Percentiles rank a stretch among this genome's conserved stretches.
phyloP scores from a whole-genome alignment of 1,140 invertebrate species.

The Aradophagus sp. region DNA sequence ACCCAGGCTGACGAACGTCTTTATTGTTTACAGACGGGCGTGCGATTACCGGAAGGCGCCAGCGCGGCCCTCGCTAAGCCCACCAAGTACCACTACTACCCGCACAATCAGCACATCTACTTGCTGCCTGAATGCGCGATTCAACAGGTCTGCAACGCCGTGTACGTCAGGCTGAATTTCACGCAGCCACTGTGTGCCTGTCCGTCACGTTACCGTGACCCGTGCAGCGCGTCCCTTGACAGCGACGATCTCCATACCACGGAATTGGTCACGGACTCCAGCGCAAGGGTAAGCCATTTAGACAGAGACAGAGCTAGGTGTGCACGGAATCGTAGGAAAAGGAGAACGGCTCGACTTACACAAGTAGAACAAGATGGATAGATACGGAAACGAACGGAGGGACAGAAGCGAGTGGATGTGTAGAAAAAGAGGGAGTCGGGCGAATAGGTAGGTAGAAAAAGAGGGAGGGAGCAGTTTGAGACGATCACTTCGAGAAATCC shows the following conservation, averaged over 20 bases:
- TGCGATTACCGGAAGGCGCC: conserved; percentile 82
- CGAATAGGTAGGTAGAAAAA: no score
- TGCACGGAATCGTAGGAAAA: no score
- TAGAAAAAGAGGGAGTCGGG: no score
- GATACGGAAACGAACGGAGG: no score
- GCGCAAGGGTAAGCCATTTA: conserved; percentile 80
- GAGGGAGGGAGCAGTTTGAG: no score
- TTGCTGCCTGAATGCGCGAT: conserved; percentile 93
- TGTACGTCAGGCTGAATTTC: conserved; percentile 92
- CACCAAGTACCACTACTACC: conserved; percentile 94
- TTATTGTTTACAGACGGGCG: conserved; percentile 79
- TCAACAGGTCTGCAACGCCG: conserved; percentile 94
- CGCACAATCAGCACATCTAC: conserved; percentile 94
- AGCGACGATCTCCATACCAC: conserved; percentile 93
- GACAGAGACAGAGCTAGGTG: no score
- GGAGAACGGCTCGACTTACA: no score
- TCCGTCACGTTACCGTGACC: conserved; percentile 86
- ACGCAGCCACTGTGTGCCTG: conserved; percentile 94
- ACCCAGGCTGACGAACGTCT: conserved; percentile 43
- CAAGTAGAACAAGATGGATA: no score
- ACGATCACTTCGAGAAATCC: conserved; percentile 38
- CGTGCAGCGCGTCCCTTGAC: conserved; percentile 90
- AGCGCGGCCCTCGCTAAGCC: conserved; percentile 83
- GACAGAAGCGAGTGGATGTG: no score
- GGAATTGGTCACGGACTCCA: conserved; percentile 87